A percentile compares a stretch with the other conserved stretches of the same genome.
Conservation (phyloP, 2,113 vertebrate genomes). For the Ifrita kowaldi region DNA sequence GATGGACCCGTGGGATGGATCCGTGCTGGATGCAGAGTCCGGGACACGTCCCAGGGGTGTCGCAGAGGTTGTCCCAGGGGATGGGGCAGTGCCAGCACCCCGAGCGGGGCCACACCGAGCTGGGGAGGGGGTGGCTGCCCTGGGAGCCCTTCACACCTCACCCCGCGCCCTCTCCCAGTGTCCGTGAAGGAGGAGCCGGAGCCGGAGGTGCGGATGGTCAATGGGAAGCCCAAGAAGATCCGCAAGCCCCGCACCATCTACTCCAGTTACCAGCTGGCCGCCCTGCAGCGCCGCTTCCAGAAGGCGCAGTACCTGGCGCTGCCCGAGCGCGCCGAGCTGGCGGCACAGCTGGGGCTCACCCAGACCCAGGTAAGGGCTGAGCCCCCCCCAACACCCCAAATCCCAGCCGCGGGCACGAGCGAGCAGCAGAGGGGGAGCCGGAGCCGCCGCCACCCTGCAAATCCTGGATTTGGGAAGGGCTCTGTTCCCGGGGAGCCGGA, state of each 20-base stretch:
- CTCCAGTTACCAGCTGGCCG: slow-evolving; percentile 97
- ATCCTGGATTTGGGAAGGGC: not conserved
- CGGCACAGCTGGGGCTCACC: slow-evolving; percentile 93
- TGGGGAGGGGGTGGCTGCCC: fast-evolving
- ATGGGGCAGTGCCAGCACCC: fast-evolving
- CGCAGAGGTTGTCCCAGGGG: fast-evolving
- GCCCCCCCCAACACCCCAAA: not conserved
- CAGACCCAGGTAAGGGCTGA: slow-evolving; percentile 89
- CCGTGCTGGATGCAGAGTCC: fast-evolving
- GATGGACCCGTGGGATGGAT: not conserved
- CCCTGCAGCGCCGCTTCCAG: slow-evolving; percentile 95
- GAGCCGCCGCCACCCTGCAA: no score
- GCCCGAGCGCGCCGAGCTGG: slow-evolving; percentile 93
- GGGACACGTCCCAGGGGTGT: fast-evolving
- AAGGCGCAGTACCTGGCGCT: slow-evolving; percentile 96
- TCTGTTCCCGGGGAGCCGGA: no score
- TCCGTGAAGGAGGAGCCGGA: slow-evolving; percentile 95
- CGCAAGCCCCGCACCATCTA: slow-evolving; percentile 98
- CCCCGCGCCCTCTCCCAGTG: slow-evolving; percentile 46
- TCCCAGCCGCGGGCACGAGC: not conserved
- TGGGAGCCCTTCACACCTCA: not conserved
- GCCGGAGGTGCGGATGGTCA: slow-evolving; percentile 96
- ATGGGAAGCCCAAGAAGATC: slow-evolving; percentile 98
- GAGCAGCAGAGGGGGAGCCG: fast-evolving
- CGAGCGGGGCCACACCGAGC: not conserved